A percentile compares a stretch with the other conserved stretches of the same genome.
phyloP scores from a whole-genome alignment of 2,888 invertebrate species.

The Metellina segmentata region DNA sequence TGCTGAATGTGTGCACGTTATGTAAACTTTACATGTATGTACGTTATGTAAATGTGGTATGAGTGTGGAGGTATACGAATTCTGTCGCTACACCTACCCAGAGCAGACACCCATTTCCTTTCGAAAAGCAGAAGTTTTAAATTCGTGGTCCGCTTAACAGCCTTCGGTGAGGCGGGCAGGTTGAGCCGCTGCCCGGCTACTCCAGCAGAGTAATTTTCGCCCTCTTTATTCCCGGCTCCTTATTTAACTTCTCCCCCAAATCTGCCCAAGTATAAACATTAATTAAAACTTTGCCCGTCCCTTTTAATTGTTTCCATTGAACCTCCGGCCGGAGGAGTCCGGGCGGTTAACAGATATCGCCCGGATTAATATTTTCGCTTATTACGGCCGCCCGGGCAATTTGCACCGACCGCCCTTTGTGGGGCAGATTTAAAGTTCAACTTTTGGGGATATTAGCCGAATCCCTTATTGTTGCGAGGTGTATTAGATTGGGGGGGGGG shows the following conservation, averaged over 20 bases:
- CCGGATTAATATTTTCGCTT: constrained; percentile 69
- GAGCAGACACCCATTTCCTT: too few relatives aligned
- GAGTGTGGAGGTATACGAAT: too few relatives aligned
- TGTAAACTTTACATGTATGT: too few relatives aligned
- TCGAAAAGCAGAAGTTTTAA: too few relatives aligned
- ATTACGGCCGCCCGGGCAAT: constrained; percentile 60
- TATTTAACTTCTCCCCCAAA: constrained; percentile 58
- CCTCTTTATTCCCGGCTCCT: constrained; percentile 48
- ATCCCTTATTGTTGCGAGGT: neutral
- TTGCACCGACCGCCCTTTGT: constrained; percentile 2
- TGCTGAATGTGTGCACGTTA: too few relatives aligned
- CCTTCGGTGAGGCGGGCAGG: too few relatives aligned
- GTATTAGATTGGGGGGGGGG: neutral
- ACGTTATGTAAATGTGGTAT: too few relatives aligned
- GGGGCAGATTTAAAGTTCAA: constrained; percentile 14
- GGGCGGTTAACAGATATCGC: constrained; percentile 53
- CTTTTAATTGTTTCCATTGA: constrained; percentile 74
- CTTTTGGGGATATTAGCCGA: neutral
- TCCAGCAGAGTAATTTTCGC: constrained; percentile 28
- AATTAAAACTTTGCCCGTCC: constrained; percentile 71
- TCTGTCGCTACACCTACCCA: too few relatives aligned
- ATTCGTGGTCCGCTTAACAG: too few relatives aligned
- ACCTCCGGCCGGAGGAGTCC: constrained; percentile 11
- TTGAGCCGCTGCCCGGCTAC: too few relatives aligned
- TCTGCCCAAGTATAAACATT: constrained; percentile 70